phyloP scores from a whole-genome alignment of 2,888 invertebrate species.

The Ptychoptera contaminata region DNA sequence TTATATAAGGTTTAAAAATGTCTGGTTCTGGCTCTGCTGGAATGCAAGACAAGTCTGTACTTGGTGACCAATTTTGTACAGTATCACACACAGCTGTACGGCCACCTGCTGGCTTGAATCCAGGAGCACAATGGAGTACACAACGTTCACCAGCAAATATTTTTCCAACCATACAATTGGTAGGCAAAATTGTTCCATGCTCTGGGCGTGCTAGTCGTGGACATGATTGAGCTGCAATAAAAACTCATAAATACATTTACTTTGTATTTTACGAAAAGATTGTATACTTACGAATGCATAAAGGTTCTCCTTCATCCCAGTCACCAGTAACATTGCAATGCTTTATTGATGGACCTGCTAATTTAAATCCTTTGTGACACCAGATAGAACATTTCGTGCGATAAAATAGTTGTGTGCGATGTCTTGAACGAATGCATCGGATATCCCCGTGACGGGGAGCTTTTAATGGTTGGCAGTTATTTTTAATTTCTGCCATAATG shows the following conservation, averaged over 20 bases:
- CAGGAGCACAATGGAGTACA: slow-evolving; percentile 32
- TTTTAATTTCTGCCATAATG: slow-evolving; percentile 16
- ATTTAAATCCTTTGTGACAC: slow-evolving; percentile 33
- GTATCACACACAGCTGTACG: slow-evolving; percentile 23
- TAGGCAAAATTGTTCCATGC: slow-evolving; percentile 36
- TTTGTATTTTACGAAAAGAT: slow-evolving; percentile 6
- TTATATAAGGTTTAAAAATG: slow-evolving; percentile 36
- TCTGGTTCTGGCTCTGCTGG: slow-evolving; percentile 14
- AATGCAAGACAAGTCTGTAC: slow-evolving; percentile 22
- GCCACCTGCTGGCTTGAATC: slow-evolving; percentile 27
- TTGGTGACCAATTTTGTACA: slow-evolving; percentile 24
- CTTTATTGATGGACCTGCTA: slow-evolving; percentile 35
- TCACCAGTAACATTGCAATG: slow-evolving; percentile 35
- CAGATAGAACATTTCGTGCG: slow-evolving; percentile 25
- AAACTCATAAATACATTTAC: slow-evolving; percentile 5
- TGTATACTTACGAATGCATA: slow-evolving; percentile 35
- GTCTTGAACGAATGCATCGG: slow-evolving; percentile 26
- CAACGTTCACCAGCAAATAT: slow-evolving; percentile 34
- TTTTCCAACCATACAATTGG: slow-evolving; percentile 33
- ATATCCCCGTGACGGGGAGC: slow-evolving; percentile 24
- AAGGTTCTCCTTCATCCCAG: slow-evolving; percentile 33
- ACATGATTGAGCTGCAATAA: slow-evolving; percentile 30
- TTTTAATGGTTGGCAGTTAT: slow-evolving; percentile 21
- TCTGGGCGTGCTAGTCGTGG: slow-evolving; percentile 31
- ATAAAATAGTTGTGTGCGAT: slow-evolving; percentile 25